These are phyloP conservation scores for Antheraea mylitta DNA, from an alignment of 1,140 invertebrate genomes.

Conservation along the genomic window DNA sequence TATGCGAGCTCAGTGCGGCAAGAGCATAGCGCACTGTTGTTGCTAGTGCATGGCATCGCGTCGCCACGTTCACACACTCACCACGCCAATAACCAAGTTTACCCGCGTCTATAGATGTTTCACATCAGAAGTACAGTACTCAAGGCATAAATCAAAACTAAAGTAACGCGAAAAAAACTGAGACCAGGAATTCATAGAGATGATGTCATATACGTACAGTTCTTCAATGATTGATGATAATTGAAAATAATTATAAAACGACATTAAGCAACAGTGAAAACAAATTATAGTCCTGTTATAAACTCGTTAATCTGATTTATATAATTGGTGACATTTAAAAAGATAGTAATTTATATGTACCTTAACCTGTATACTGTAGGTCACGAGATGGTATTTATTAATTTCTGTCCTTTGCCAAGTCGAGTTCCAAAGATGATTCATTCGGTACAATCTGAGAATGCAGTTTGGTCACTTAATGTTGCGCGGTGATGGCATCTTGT, in stretches of 20 bases:
- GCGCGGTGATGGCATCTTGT: constrained; percentile 38
- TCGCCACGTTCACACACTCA: no score
- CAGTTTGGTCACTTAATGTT: constrained; percentile 54
- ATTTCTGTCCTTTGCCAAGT: constrained; percentile 55
- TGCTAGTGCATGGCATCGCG: no score
- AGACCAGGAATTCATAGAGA: background rate
- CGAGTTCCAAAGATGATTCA: constrained; percentile 57
- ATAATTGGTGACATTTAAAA: constrained; percentile 5
- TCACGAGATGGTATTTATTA: constrained; percentile 45
- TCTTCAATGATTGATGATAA: background rate
- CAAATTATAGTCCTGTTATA: background rate
- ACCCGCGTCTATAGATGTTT: no score
- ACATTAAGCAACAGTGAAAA: background rate
- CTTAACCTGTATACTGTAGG: constrained; percentile 38
- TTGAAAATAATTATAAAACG: background rate
- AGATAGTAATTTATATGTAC: constrained; percentile 14
- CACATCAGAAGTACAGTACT: no score
- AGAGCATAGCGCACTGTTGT: no score
- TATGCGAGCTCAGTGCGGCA: no score
- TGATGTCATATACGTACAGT: background rate
- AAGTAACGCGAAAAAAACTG: no score
- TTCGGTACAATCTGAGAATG: constrained; percentile 53
- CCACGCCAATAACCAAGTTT: no score
- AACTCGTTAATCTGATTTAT: background rate
- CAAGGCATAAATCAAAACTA: no score